Evolutionary conservation across 2,113 vertebrate genomes (phyloP), one percentile per base, ranked within the genome.

Genomic region (Crotophaga sulcirostris): DNA sequence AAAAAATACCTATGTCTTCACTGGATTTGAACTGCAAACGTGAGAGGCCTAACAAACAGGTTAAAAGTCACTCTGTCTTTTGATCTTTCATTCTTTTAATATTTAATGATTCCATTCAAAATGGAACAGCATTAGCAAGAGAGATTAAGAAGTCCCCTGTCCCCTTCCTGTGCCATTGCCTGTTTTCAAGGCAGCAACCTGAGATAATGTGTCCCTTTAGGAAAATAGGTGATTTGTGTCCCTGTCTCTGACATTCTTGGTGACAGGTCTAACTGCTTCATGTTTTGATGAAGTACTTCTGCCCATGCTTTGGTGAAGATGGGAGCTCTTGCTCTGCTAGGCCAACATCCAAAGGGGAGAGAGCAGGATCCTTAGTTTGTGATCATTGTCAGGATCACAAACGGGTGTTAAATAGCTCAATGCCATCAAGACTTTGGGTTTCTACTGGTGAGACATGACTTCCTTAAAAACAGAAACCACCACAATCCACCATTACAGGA

Each of bases 91-190:
- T 54, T 94, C 81, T 91, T 92, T 95, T 72, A 96, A 95, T 93
- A 93, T 96, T 97, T 96, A 87, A 96, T 89, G 89, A 96, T 84
- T 24, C 91, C 51, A 36, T 92, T 95, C 89, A 93, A 89, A 93
- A 94, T 90, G 80, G 93, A 97, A 87, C 69, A 89, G 73, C 93
- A 69, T 93, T 94, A 95, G 91, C 81, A 82, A 76, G 69, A 95
- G 86, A 95, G 66, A 92, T 82, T 95, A 84, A 89, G 60, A 87
- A 87, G 84, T 87, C 54, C 51, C 56, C 17, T 29, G 34, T 94
- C 89, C 91, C 56, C 44, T 93, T 91, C 38, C 54, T 25, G 44
- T 0, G 5, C 25, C 28, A 26, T 34, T 64, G 74, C 36, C 25
- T 79, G 28, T 89, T 95, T 95, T 94, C 77, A 64, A 62, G 66